phyloP scores from a whole-genome alignment of 2,888 invertebrate genomes.

The Lissonota sp. region DNA sequence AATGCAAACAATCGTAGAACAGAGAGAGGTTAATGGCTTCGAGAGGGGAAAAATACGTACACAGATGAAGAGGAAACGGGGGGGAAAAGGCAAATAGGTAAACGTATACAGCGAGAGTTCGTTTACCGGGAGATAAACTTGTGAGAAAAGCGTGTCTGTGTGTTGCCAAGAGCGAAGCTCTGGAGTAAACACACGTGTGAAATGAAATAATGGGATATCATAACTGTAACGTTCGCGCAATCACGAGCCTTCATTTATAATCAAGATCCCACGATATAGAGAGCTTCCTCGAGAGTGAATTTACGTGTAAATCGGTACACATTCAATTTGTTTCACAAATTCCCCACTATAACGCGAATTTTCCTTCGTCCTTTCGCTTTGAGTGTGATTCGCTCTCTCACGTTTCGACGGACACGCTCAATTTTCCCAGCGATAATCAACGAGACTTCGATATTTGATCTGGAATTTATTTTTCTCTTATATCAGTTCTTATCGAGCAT shows the following conservation, averaged over 20 bases:
- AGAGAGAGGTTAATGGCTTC: slow-evolving; percentile 70
- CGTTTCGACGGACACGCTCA: no score
- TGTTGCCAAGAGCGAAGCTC: not conserved
- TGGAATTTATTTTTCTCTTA: not conserved
- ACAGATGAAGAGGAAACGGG: not conserved
- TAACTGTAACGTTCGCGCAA: slow-evolving; percentile 46
- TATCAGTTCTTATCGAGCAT: not conserved
- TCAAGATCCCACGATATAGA: slow-evolving; percentile 18
- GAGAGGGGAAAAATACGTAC: slow-evolving; percentile 59
- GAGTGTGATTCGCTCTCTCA: no score
- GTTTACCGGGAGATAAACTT: slow-evolving; percentile 2
- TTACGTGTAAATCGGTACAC: no score
- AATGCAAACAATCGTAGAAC: slow-evolving; percentile 66
- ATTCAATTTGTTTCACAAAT: no score
- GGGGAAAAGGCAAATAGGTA: not conserved
- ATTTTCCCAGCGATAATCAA: no score
- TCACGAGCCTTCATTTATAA: not conserved
- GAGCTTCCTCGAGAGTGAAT: not conserved
- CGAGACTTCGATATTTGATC: no score
- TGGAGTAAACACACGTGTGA: not conserved
- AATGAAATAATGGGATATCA: slow-evolving; percentile 31
- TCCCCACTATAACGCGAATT: no score
- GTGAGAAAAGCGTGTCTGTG: slow-evolving; percentile 19
- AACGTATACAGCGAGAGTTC: slow-evolving; percentile 35
- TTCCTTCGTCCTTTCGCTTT: no score